Evolutionary conservation across 2,797 vertebrate species (phyloP).

Genomic region (Triplophysa yarkandensis): DNA sequence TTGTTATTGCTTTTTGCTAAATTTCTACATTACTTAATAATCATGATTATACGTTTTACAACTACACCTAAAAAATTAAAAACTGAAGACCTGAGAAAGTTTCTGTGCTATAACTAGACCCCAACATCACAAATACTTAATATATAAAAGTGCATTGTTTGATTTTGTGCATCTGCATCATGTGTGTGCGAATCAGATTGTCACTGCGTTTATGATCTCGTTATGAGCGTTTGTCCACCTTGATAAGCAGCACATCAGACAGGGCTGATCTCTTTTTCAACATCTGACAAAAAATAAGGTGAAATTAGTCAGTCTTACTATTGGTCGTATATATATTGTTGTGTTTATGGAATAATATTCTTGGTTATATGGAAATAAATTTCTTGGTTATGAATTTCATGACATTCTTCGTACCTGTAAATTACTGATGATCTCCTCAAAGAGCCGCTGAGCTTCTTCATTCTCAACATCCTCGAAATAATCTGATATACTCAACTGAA

Average conservation of each 20-base stretch:
- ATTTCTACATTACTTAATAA: not conserved
- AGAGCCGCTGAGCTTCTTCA: constrained; percentile 83
- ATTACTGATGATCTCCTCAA: constrained; percentile 86
- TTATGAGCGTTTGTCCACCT: constrained; percentile 56
- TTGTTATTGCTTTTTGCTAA: not conserved
- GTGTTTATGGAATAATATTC: too few relatives aligned
- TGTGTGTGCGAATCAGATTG: constrained; percentile 20
- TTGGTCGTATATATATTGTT: too few relatives aligned
- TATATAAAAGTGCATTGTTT: constrained; percentile 15
- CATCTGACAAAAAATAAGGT: constrained; percentile 53
- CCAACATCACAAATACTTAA: not conserved
- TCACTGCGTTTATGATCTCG: constrained; percentile 22
- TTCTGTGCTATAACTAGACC: not conserved
- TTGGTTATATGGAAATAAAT: not conserved
- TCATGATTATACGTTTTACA: not conserved
- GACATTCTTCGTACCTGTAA: constrained; percentile 75
- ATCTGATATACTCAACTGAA: constrained; percentile 82
- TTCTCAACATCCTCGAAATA: constrained; percentile 87
- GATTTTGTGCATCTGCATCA: not conserved
- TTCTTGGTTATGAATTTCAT: not conserved
- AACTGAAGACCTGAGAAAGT: constrained; percentile 12
- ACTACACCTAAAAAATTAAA: not conserved
- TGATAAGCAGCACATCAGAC: constrained; percentile 62
- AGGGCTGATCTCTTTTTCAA: constrained; percentile 63
- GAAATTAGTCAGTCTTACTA: not conserved